phyloP scores from a whole-genome alignment of 2,113 vertebrate species.

The Prolemur simus region DNA sequence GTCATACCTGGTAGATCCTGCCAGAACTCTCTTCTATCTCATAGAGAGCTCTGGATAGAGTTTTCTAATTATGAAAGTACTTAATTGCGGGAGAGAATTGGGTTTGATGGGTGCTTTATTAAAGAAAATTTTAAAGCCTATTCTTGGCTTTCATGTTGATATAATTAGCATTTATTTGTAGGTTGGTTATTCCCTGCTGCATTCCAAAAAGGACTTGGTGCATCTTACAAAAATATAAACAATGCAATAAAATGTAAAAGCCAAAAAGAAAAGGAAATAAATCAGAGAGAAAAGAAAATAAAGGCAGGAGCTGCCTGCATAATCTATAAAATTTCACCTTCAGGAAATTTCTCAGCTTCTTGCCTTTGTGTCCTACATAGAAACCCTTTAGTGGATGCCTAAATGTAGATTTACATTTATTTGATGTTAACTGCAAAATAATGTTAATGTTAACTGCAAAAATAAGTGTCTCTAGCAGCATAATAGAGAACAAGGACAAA shows the following conservation, averaged over 20 bases:
- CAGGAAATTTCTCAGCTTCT: neutral
- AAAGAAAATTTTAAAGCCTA: neutral
- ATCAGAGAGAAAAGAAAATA: neutral
- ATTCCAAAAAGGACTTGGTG: neutral
- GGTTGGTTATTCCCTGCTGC: neutral
- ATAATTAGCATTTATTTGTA: neutral
- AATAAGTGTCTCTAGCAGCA: neutral
- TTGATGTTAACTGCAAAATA: neutral
- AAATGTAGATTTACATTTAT: neutral
- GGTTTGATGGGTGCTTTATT: neutral
- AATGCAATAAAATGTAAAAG: neutral
- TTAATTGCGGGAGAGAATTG: neutral
- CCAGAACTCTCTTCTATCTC: neutral
- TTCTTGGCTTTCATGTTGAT: neutral
- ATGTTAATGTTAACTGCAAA: neutral
- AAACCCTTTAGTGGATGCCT: neutral
- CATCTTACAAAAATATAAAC: neutral
- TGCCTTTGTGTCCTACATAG: neutral
- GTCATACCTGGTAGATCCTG: neutral
- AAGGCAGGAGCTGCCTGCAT: neutral
- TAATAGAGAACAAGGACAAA: neutral
- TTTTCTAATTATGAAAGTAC: neutral
- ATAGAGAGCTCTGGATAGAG: neutral
- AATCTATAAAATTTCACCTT: neutral
- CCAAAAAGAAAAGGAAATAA: neutral